A percentile compares a stretch with the other conserved stretches of the same genome.
Evolutionary conservation across 2,797 vertebrate species (phyloP).

Genomic region (Phoxinus dragarum): DNA sequence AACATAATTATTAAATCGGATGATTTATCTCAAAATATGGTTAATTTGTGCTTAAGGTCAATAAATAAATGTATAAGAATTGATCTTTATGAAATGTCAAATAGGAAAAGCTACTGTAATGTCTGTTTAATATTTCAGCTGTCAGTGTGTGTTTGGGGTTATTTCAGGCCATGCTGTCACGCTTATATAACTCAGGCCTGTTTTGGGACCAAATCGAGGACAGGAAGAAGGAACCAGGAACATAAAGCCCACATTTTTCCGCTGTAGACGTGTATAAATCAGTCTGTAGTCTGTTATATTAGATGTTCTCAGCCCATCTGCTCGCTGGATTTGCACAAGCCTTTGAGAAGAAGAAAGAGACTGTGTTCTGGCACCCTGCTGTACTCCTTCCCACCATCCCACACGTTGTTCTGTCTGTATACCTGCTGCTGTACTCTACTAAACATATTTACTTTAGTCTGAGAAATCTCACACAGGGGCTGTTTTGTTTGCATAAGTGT

Average conservation of each 20-base stretch:
- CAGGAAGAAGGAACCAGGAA: neutral
- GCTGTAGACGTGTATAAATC: neutral
- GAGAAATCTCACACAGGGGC: neutral
- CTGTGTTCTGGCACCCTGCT: neutral
- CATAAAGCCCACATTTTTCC: neutral
- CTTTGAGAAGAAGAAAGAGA: neutral
- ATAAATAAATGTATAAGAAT: neutral
- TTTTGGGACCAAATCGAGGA: neutral
- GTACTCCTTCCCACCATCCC: constrained; percentile 10
- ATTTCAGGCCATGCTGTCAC: constrained; percentile 1
- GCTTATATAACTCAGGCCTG: constrained; percentile 50
- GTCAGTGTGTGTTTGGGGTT: neutral
- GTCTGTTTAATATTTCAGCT: neutral
- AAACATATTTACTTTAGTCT: neutral
- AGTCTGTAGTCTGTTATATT: constrained; percentile 1
- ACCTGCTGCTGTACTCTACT: neutral
- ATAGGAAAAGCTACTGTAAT: neutral
- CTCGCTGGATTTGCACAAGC: neutral
- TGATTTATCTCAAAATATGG: neutral
- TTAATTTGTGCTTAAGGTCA: neutral
- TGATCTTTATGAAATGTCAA: neutral
- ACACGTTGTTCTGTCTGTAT: neutral
- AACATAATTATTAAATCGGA: neutral
- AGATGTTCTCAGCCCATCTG: constrained; percentile 9
- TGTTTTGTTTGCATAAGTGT: neutral